Conservation (phyloP, 1,140 invertebrate species). For the Drosophila gunungcola region DNA sequence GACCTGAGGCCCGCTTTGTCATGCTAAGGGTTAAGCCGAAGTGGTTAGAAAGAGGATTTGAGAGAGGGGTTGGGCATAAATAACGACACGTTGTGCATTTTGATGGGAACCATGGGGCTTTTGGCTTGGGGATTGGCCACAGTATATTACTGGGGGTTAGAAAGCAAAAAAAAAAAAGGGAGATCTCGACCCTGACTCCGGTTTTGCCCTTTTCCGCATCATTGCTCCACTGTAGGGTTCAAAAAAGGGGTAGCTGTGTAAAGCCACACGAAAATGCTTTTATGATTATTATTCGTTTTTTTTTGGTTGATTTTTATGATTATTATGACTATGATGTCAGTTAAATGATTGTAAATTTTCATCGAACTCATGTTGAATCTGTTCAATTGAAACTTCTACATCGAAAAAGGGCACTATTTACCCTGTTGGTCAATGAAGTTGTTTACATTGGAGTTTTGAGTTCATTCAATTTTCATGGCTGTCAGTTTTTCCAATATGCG, state of each 20-base stretch:
- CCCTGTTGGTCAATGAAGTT: conserved; percentile 4
- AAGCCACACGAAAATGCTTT: conserved; percentile 39
- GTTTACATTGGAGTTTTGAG: conserved; percentile 19
- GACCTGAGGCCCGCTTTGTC: conserved; percentile 35
- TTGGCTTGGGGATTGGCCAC: conserved; percentile 24
- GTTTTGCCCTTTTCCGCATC: conserved; percentile 72
- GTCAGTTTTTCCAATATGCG: conserved; percentile 29
- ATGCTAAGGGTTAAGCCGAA: conserved; percentile 45
- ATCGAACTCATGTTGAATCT: conserved; percentile 32
- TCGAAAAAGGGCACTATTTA: background rate
- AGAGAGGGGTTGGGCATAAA: conserved; percentile 50
- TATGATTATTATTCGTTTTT: conserved; percentile 47
- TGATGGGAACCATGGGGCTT: conserved; percentile 50
- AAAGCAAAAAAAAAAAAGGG: background rate
- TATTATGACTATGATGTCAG: conserved; percentile 55
- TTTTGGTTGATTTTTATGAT: conserved; percentile 41
- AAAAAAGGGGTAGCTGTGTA: background rate
- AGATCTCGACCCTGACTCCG: conserved; percentile 34
- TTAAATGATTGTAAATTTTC: conserved; percentile 54
- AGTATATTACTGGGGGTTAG: conserved; percentile 11
- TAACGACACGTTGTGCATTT: conserved; percentile 79
- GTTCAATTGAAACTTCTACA: conserved; percentile 34
- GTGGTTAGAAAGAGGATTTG: conserved; percentile 47
- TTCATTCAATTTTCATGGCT: conserved; percentile 32
- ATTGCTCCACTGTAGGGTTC: conserved; percentile 38